Conservation (phyloP, 2,888 invertebrate genomes). For the Orthosia incerta region DNA sequence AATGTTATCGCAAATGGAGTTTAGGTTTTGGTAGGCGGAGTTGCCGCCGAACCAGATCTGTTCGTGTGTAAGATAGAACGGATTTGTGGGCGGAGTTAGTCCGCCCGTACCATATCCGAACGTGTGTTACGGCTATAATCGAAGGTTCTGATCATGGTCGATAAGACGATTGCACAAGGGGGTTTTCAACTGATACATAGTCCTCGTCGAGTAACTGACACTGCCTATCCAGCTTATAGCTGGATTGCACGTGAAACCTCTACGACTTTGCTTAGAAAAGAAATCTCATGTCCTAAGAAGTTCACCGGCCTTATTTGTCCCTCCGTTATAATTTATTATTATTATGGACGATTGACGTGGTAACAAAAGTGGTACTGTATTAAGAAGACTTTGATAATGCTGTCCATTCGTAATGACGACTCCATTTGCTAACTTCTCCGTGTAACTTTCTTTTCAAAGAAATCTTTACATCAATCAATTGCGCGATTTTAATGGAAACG, state of each 20-base stretch:
- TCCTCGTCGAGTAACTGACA: too few species aligned
- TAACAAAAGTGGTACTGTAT: background rate
- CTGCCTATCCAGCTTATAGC: too few species aligned
- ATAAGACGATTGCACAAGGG: too few species aligned
- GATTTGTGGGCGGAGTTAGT: too few species aligned
- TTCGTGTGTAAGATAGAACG: too few species aligned
- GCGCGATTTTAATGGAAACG: background rate
- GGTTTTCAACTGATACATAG: too few species aligned
- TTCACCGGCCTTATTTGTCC: background rate
- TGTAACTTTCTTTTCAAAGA: background rate
- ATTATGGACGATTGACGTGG: background rate
- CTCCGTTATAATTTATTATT: background rate
- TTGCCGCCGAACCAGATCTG: too few species aligned
- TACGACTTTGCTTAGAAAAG: background rate
- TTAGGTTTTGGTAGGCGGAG: too few species aligned
- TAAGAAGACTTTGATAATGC: background rate
- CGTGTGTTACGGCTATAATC: too few species aligned
- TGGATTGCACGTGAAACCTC: background rate
- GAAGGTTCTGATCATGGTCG: too few species aligned
- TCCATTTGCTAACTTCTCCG: background rate
- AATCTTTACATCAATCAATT: background rate
- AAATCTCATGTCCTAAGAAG: background rate
- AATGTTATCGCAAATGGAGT: too few species aligned
- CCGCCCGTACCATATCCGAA: too few species aligned
- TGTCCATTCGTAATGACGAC: background rate